Base-by-base conservation (phyloP, 2,888 invertebrate species). In the Synanthedon myopaeformis region DNA sequence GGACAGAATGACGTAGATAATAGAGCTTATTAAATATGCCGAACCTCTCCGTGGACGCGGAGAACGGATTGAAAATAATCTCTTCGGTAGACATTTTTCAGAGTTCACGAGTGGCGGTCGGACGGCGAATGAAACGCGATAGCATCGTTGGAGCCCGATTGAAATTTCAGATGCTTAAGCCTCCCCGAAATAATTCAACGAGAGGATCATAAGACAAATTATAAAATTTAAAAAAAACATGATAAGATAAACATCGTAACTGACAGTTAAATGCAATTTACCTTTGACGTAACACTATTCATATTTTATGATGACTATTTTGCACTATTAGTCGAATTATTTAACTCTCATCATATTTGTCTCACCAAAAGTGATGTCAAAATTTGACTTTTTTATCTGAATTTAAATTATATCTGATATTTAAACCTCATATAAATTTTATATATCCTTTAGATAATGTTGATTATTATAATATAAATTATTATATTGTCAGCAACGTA, bases 11-110 rank as follows among this genome's bases (percentile, higher is more conserved):
- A 74, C 69, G 72, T 71, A 76, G 76, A 81, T 79, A 80, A 81
- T 74, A 72, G 73, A 75, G 61, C 70, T 79, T 77, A 76, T 80
- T 77, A 77, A 78, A 78, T 74, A 74, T 80, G 79, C 79, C 80
- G 74, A 82, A 79, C 76, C 74, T 74, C 69, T 71, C 61, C 61
- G 65, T 60, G 68, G 62, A 63, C 59, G 55, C 60, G 53, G 64
- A 59, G 70, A 77, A 79, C 71, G 76, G 78, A 81, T 82, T 78
- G 76, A 68, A 72, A 72, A 70, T 80, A 82, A 79, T 79, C 77
- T 75, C 73, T 74, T 71, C 63, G 61, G 72, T 63, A 75, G 77
- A 74, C 70, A 77, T 74, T 76, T 79, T 76, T 75, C 70, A 72
- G 66, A 72, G 67, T 72, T 69, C 52, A 35, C 41, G 42, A 45